Percentiles rank a stretch among this genome's conserved stretches.
Evolutionary conservation across 1,140 invertebrate species (phyloP).

Genomic region (Aethina tumida): DNA sequence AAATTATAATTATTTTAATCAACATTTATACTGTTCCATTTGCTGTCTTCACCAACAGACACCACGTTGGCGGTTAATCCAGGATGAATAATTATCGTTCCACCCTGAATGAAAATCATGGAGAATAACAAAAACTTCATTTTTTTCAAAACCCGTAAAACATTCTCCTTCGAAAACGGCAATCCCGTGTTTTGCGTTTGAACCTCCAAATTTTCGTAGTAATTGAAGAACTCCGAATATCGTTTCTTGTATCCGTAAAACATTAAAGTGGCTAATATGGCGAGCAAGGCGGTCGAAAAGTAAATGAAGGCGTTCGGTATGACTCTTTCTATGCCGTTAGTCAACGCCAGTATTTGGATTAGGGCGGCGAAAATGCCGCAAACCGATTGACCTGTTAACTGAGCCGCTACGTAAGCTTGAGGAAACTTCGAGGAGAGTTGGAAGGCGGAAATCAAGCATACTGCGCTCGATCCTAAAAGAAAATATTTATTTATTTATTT

Average conservation of each 20-base stretch:
- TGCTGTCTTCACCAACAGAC: slow-evolving; percentile 5
- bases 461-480: too few relatives aligned
- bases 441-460: too few relatives aligned
- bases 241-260: too few relatives aligned
- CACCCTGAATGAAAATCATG: slow-evolving; percentile 4
- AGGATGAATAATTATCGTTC: slow-evolving; percentile 7
- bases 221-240: too few relatives aligned
- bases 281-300: slow-evolving; percentile 3
- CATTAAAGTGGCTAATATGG: too few relatives aligned
- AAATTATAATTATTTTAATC: background rate
- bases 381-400: background rate
- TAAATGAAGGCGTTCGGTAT: slow-evolving; percentile 9
- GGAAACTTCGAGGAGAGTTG: background rate
- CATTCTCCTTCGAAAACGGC: slow-evolving; percentile 2
- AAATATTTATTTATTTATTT: too few relatives aligned
- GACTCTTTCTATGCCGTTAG: too few relatives aligned
- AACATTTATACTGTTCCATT: slow-evolving; percentile 9
- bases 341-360: background rate
- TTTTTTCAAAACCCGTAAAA: slow-evolving; percentile 2
- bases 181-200: too few relatives aligned
- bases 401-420: background rate
- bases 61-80: slow-evolving; percentile 7
- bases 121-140: slow-evolving; percentile 3
- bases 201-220: too few relatives aligned
- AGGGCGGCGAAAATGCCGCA: background rate